Evolutionary conservation across 2,888 invertebrate genomes (phyloP), one percentile per base, ranked within the genome.

Genomic region (Luperina testacea): DNA sequence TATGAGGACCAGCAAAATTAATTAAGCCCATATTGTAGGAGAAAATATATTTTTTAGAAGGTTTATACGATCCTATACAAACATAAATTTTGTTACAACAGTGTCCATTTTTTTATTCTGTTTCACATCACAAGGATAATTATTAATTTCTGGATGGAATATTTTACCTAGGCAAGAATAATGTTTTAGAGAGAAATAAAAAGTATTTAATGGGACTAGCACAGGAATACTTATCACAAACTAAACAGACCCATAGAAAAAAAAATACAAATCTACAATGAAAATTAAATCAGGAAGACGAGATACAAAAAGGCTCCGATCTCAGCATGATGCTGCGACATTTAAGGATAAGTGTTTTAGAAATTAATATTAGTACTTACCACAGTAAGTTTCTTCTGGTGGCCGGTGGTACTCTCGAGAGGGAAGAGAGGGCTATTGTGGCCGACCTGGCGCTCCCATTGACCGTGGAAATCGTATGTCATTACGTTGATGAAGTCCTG

Each of bases 401-500:
- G 98, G 90, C 98, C 98, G 7, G 98, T 98, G 38, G 99, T 98
- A 88, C 98, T 98, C 93, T 99, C 99, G 45, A 99, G 96, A 0
- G 99, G 98, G 95, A 98, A 99, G 1, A 99, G 97, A 0, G 99
- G 99, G 75, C 99, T 98, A 96, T 99, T 99, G 94, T 99, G 99
- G 9, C 99, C 99, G 4, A 99, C 99, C 85, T 98, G 98, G 80
- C 99, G 97, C 93, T 99, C 99, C 99, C 99, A 99, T 93, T 99
- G 99, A 0, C 99, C 99, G 92, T 99, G 99, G 97, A 99, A 99
- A 94, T 99, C 99, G 92, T 99, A 99, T 0, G 99, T 99, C 99
- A 99, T 99, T 17, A 99, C 98, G 93, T 99, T 99, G 93, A 99
- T 99, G 92, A 98, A 99, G 95, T 99, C 99, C 97, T 97, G 89